A percentile compares a stretch with the other conserved stretches of the same genome.
These are phyloP conservation scores for Apocheima hispidaria DNA, from an alignment of 2,888 invertebrate genomes.

Conservation along the genomic window DNA sequence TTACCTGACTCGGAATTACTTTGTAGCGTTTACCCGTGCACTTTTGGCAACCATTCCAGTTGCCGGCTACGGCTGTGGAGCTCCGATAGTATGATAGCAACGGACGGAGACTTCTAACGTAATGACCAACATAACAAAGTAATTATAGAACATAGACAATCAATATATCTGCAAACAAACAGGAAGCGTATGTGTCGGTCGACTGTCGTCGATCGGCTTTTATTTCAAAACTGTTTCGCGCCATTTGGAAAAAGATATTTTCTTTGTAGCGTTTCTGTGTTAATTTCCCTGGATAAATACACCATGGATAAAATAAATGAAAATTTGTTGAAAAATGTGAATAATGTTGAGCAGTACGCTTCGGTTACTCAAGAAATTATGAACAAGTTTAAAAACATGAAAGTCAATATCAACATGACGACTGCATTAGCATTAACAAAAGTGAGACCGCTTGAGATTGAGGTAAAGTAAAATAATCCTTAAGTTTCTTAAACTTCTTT, in stretches of 20 bases:
- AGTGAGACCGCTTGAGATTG: conserved; percentile 67
- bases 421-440: conserved; percentile 67
- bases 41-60: too few species aligned
- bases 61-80: too few species aligned
- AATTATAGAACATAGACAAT: conserved; percentile 1
- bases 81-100: too few species aligned
- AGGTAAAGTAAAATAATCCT: conserved; percentile 52
- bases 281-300: not conserved
- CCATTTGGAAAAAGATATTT: not conserved
- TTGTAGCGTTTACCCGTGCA: too few species aligned
- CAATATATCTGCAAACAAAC: not conserved
- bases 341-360: conserved; percentile 63
- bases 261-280: not conserved
- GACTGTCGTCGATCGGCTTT: not conserved
- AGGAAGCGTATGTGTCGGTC: not conserved
- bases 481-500: not conserved
- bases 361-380: conserved; percentile 56
- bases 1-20: too few species aligned
- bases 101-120: too few species aligned
- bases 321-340: conserved; percentile 58
- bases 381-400: conserved; percentile 47
- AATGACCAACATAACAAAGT: too few species aligned
- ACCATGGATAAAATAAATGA: conserved; percentile 61
- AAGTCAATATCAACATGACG: conserved; percentile 64
- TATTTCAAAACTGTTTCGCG: conserved; percentile 5